A percentile compares a stretch with the other conserved stretches of the same genome.
phyloP scores from a whole-genome alignment of 1,140 invertebrate species.

The Trachelipus rathkii region DNA sequence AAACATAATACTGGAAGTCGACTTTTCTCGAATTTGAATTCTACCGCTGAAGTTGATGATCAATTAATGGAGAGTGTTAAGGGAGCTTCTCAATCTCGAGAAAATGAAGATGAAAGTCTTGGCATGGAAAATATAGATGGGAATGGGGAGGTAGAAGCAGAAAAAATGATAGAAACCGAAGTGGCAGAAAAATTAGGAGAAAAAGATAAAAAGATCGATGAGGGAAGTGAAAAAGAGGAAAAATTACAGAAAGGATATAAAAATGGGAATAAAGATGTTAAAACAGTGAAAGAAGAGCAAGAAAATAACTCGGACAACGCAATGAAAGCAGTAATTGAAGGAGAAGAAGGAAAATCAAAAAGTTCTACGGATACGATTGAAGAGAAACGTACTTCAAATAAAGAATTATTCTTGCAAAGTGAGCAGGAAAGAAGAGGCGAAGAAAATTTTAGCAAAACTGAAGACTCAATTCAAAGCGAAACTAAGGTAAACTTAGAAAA shows the following conservation, averaged over 20 bases:
- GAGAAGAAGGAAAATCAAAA: not conserved
- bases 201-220: too few relatives aligned
- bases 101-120: too few relatives aligned
- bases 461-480: too few relatives aligned
- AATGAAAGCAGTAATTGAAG: not conserved
- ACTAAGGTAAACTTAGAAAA: too few relatives aligned
- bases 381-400: not conserved
- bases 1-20: too few relatives aligned
- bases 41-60: too few relatives aligned
- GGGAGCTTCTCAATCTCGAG: not conserved
- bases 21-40: too few relatives aligned
- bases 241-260: not conserved
- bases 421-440: not conserved
- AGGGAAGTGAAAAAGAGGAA: not conserved
- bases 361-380: not conserved
- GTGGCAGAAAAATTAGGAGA: too few relatives aligned
- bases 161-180: too few relatives aligned
- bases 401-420: not conserved
- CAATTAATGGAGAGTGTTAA: not conserved
- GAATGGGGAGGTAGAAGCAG: too few relatives aligned
- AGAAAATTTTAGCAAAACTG: not conserved
- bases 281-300: not conserved
- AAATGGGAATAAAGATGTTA: not conserved
- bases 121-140: too few relatives aligned
- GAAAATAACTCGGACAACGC: not conserved